Conservation (phyloP, 2,888 invertebrate species). For the Drosophila mulleri region DNA sequence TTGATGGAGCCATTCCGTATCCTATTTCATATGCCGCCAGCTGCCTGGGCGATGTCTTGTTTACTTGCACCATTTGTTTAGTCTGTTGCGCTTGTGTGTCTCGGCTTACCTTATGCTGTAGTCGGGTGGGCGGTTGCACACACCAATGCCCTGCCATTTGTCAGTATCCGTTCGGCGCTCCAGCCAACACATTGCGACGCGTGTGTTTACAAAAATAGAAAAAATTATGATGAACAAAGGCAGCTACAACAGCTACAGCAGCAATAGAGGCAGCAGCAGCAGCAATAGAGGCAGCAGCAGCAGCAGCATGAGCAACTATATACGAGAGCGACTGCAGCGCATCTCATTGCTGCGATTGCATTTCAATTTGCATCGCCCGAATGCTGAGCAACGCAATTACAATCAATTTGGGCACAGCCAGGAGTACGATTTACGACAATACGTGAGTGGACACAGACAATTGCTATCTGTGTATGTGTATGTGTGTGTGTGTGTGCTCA, state of each 20-base stretch:
- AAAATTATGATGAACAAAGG: slow-evolving; percentile 12
- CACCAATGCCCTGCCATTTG: slow-evolving; percentile 13
- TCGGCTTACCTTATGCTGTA: neutral
- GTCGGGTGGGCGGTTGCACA: neutral
- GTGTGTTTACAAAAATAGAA: slow-evolving; percentile 18
- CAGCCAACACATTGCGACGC: slow-evolving; percentile 18
- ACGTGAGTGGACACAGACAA: slow-evolving; percentile 39
- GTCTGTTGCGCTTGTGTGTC: slow-evolving; percentile 18
- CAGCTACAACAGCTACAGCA: neutral
- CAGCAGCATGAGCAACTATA: slow-evolving; percentile 8
- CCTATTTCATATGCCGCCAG: slow-evolving; percentile 8
- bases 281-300: neutral
- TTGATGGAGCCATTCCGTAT: neutral
- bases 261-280: neutral
- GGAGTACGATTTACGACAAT: slow-evolving; percentile 34
- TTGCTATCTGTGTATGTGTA: neutral
- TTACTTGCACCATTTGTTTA: slow-evolving; percentile 27
- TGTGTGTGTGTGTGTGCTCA: neutral
- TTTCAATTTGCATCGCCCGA: slow-evolving; percentile 54
- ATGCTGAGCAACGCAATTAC: slow-evolving; percentile 43
- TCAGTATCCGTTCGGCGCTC: slow-evolving; percentile 11
- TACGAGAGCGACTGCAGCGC: slow-evolving; percentile 37
- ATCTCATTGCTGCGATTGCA: slow-evolving; percentile 45
- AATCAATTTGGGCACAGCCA: slow-evolving; percentile 45
- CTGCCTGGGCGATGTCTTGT: slow-evolving; percentile 3